Evolutionary conservation across 2,888 invertebrate species (phyloP).

Genomic region (Itoplectis maculator): DNA sequence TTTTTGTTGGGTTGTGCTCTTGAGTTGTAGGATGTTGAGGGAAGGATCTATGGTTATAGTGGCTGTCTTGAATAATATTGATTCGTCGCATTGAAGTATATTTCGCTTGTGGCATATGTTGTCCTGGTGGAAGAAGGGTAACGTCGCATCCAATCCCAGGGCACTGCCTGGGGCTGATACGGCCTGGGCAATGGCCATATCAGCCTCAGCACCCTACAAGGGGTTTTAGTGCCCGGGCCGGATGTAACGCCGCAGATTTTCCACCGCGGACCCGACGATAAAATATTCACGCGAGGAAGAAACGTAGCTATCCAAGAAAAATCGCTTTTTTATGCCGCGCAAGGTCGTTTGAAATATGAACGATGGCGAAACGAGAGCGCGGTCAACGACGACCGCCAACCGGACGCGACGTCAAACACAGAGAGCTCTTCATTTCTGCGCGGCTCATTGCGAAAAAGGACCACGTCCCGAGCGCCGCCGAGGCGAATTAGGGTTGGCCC

Average conservation of each 20-base stretch:
- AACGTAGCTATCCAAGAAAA: background rate
- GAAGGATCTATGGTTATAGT: no score
- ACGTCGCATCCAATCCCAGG: no score
- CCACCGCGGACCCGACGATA: no score
- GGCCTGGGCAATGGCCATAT: no score
- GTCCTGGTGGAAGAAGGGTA: no score
- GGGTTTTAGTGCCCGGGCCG: no score
- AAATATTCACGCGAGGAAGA: background rate
- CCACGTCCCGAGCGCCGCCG: constrained; percentile 55
- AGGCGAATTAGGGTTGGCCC: constrained; percentile 59
- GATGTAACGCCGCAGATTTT: no score
- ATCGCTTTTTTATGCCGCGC: background rate
- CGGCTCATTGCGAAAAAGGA: constrained; percentile 57
- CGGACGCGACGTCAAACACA: constrained; percentile 15
- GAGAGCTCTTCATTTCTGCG: background rate
- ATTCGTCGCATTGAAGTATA: no score
- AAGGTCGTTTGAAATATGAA: constrained; percentile 34
- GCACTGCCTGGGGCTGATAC: no score
- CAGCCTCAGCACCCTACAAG: no score
- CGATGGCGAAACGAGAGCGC: constrained; percentile 36
- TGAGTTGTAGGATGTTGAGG: background rate
- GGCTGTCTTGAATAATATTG: no score
- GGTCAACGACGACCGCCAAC: constrained; percentile 32
- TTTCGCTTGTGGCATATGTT: no score
- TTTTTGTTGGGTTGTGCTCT: background rate